These are phyloP conservation scores for Adoxophyes honmai DNA, from an alignment of 1,140 invertebrate genomes.

Conservation along the genomic window DNA sequence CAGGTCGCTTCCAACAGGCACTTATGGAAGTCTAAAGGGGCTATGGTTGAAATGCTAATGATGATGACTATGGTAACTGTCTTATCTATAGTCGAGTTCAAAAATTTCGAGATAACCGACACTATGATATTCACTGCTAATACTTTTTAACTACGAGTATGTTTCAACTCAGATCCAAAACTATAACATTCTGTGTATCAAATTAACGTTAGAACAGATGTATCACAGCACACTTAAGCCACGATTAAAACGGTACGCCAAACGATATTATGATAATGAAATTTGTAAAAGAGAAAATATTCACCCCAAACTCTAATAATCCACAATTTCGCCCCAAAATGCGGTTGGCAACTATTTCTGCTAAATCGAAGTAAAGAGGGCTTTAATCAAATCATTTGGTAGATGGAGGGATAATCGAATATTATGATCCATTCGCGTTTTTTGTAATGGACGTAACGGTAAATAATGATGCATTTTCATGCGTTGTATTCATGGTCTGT, in stretches of 20 bases:
- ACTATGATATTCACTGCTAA: too few relatives aligned
- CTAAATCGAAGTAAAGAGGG: constrained; percentile 46
- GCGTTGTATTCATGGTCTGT: not conserved
- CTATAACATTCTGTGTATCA: too few relatives aligned
- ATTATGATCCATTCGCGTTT: constrained; percentile 35
- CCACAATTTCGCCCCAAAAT: constrained; percentile 50
- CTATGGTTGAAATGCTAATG: too few relatives aligned
- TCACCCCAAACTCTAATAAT: constrained; percentile 48
- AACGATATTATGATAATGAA: constrained; percentile 43
- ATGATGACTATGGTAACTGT: too few relatives aligned
- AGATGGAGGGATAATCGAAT: constrained; percentile 38
- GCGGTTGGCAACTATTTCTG: constrained; percentile 51
- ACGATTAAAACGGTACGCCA: constrained; percentile 14
- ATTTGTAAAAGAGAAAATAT: constrained; percentile 49
- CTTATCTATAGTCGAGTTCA: too few relatives aligned
- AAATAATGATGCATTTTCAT: constrained; percentile 4
- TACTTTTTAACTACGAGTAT: too few relatives aligned
- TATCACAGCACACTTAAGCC: constrained; percentile 13
- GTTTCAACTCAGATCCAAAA: too few relatives aligned
- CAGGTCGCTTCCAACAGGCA: too few relatives aligned
- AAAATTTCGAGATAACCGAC: too few relatives aligned
- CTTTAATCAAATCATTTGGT: constrained; percentile 43
- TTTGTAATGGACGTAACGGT: constrained; percentile 16
- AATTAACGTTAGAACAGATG: constrained; percentile 23
- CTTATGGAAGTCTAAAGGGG: too few relatives aligned